Evolutionary conservation across 2,113 vertebrate genomes (phyloP).

Genomic region (Corythoichthys intestinalis): DNA sequence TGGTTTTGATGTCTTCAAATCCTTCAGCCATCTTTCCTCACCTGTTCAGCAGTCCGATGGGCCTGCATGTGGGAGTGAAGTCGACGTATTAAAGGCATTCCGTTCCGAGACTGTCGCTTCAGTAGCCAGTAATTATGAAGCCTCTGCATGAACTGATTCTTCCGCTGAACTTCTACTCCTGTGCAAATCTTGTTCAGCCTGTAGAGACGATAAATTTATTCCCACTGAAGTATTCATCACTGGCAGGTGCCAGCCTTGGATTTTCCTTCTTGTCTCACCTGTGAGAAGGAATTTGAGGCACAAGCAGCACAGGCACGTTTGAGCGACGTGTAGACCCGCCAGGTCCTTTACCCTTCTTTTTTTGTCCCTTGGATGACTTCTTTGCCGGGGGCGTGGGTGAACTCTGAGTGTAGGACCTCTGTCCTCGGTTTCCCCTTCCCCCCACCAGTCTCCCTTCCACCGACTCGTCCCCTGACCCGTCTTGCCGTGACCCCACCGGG

Average conservation of each 20-base stretch:
- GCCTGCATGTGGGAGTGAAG: conserved; percentile 90
- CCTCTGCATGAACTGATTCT: conserved; percentile 96
- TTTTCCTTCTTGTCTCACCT: conserved; percentile 70
- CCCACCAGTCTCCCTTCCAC: conserved; percentile 71
- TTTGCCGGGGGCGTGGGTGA: conserved; percentile 60
- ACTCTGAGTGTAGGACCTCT: conserved; percentile 71
- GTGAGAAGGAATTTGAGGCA: conserved; percentile 91
- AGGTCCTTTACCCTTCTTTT: conserved; percentile 80
- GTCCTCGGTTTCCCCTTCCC: conserved; percentile 68
- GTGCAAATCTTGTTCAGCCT: conserved; percentile 98
- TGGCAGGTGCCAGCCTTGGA: no score
- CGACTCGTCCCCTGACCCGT: conserved; percentile 65
- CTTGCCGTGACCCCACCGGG: conserved; percentile 69
- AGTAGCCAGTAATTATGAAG: conserved; percentile 97
- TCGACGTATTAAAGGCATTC: conserved; percentile 90
- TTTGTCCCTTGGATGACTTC: conserved; percentile 77
- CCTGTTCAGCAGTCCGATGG: conserved; percentile 83
- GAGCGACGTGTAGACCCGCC: conserved; percentile 64
- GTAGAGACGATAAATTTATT: conserved; percentile 18
- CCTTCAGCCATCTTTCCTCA: conserved; percentile 11
- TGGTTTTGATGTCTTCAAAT: neutral
- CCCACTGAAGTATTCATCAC: neutral
- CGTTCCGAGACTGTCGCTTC: conserved; percentile 93
- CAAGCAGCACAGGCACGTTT: conserved; percentile 76
- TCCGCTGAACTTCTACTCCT: conserved; percentile 89